Percentiles rank a stretch among this genome's conserved stretches.
Conservation (phyloP, 2,888 invertebrate genomes). For the Tenthredo mesomela region DNA sequence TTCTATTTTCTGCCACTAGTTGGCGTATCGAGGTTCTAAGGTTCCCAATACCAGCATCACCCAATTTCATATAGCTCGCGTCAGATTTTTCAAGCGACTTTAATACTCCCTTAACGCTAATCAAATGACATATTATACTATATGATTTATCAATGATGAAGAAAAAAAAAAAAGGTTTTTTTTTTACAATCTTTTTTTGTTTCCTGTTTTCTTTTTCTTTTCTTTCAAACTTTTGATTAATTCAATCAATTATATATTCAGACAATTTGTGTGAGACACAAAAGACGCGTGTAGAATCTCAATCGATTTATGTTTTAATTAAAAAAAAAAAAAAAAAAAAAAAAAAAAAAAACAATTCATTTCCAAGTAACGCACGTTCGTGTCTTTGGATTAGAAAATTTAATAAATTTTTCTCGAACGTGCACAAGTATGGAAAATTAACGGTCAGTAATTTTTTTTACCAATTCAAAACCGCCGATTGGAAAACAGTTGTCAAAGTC, state of each 20-base stretch:
- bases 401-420: neutral
- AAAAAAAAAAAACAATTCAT: neutral
- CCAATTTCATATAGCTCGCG: too few relatives aligned
- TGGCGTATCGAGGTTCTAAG: too few relatives aligned
- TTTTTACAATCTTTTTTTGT: neutral
- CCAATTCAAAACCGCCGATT: neutral
- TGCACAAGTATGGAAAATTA: neutral
- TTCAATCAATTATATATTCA: neutral
- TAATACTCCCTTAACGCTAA: too few relatives aligned
- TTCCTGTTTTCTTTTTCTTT: constrained; percentile 22
- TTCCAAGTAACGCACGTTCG: neutral
- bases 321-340: neutral
- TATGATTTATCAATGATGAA: neutral
- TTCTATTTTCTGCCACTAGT: too few relatives aligned
- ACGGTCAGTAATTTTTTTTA: neutral
- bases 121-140: too few relatives aligned
- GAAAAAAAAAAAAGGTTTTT: too few relatives aligned
- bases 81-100: too few relatives aligned
- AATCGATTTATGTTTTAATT: neutral
- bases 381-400: neutral
- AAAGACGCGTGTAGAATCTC: neutral
- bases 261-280: neutral
- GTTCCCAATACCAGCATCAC: too few relatives aligned
- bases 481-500: neutral
- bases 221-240: neutral